phyloP scores from a whole-genome alignment of 2,888 invertebrate genomes.

The Chalcis sispes region DNA sequence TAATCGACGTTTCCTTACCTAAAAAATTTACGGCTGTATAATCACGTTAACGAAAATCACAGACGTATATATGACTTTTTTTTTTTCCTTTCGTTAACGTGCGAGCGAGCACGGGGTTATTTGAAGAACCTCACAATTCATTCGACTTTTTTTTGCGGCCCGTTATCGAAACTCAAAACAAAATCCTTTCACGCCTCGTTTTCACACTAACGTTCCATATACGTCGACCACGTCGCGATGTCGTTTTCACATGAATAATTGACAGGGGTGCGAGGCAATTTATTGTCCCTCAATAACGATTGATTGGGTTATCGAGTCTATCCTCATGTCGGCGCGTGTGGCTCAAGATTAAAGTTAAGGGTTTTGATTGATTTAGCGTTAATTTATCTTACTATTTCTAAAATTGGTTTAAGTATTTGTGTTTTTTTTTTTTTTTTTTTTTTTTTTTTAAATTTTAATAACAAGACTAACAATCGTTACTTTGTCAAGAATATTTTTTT shows the following conservation, averaged over 20 bases:
- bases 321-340: too few species aligned
- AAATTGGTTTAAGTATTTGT: too few species aligned
- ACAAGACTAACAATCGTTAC: too few species aligned
- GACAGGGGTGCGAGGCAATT: neutral
- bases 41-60: neutral
- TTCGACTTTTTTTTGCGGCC: neutral
- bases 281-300: neutral
- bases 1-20: neutral
- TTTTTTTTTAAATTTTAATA: too few species aligned
- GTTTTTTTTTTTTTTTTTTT: too few species aligned
- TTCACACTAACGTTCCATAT: neutral
- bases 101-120: too few species aligned
- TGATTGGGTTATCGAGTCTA: neutral
- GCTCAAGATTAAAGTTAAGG: too few species aligned
- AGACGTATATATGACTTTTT: too few species aligned
- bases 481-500: too few species aligned
- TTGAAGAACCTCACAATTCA: too few species aligned
- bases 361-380: constrained; percentile 7
- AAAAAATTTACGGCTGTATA: too few species aligned
- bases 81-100: too few species aligned
- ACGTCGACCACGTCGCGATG: neutral
- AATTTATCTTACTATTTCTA: neutral
- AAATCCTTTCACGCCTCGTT: neutral
- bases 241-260: constrained; percentile 16
- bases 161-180: neutral